Percentiles rank a stretch among this genome's conserved stretches.
phyloP scores from a whole-genome alignment of 2,888 invertebrate genomes.

The Pyrrhia umbra region DNA sequence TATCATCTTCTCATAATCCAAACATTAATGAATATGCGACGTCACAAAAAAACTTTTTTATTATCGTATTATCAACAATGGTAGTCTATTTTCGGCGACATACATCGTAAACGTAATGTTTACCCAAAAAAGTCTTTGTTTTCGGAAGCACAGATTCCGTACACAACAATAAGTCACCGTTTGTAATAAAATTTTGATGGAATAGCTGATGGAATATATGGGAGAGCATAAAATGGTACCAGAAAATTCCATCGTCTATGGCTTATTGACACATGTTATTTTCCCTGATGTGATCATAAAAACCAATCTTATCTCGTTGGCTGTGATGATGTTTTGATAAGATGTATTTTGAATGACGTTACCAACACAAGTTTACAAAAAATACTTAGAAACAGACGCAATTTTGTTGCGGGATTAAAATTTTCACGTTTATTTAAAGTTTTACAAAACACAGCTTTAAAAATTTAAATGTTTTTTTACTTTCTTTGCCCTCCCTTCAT shows the following conservation, averaged over 20 bases:
- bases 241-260: conserved; percentile 74
- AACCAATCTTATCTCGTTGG: conserved; percentile 78
- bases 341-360: conserved; percentile 62
- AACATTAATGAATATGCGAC: not conserved
- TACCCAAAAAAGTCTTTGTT: conserved; percentile 46
- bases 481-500: not conserved
- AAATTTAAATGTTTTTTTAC: conserved; percentile 8
- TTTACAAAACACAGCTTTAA: conserved; percentile 1
- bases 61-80: conserved; percentile 14
- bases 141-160: conserved; percentile 46
- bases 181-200: conserved; percentile 79
- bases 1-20: not conserved
- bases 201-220: conserved; percentile 71
- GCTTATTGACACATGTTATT: conserved; percentile 84
- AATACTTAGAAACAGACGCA: conserved; percentile 19
- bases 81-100: conserved; percentile 18
- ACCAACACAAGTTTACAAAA: conserved; percentile 24
- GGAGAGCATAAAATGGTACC: conserved; percentile 75
- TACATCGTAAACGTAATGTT: conserved; percentile 49
- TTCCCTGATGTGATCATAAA: conserved; percentile 80
- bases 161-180: conserved; percentile 61
- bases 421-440: not conserved
- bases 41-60: conserved; percentile 1
- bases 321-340: conserved; percentile 74
- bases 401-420: conserved; percentile 6